Base-by-base conservation (phyloP, 2,113 vertebrate species). In the Gobius niger region DNA sequence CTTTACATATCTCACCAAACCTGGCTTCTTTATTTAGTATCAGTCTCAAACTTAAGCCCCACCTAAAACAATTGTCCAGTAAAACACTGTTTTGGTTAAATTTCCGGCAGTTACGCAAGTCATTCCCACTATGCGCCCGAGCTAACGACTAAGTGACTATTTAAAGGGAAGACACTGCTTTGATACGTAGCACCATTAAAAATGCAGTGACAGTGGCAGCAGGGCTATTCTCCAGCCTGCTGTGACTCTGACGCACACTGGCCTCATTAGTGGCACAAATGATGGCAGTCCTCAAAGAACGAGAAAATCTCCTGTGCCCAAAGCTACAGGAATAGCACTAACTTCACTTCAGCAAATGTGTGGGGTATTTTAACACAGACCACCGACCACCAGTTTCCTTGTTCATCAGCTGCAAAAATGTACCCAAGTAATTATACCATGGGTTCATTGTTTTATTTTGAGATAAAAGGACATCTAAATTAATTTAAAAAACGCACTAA, bases 261-360 rank as follows among this genome's bases (percentile, higher is more conserved):
- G 72, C 70, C 75, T 89, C 77, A 87, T 88, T 82, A 83, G 63
- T 66, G 67, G 54, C 62, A 50, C 71, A 82, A 88, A 61, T 77
- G 63, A 80, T 82, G 70, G 59, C 51, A 67, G 18, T 73, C 76
- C 40, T 72, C 68, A 74, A 73, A 66, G 49, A 80, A 72, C 16
- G 57, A 44, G 41, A 9, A 69, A 77, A 72, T 68, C 18, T 52
- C 11, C 81, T 63, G 14, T 62, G n/a, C 68, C 65, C 14, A 5
- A 79, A 78, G 24, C 44, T 16, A 76, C 10, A 51, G 42, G 40
- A 47, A 53, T 42, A 14, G 3, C 53, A 68, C 11, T 68, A 65
- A 41, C 14, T 60, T 42, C 24, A 41, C 34, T 60, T n/a, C 56
- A 42, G 56, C 56, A 13, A 13, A 34, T 60, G 56, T 42, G 13